Evolutionary conservation across 2,797 vertebrate species (phyloP).

Genomic region (Gobio occitaniae): DNA sequence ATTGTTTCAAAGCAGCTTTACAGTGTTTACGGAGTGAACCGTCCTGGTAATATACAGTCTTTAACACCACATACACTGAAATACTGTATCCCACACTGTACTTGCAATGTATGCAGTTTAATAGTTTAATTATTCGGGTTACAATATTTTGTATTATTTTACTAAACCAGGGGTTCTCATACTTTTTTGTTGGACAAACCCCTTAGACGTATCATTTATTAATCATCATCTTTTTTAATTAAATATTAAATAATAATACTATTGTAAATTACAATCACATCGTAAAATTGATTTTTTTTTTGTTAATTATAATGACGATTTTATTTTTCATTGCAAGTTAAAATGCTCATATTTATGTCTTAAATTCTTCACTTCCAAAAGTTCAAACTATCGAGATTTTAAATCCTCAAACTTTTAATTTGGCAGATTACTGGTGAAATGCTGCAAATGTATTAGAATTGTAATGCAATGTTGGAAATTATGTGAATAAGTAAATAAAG

Average conservation of each 20-base stretch:
- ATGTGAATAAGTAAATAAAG: neutral
- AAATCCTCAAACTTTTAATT: neutral
- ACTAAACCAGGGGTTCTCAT: neutral
- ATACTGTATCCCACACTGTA: neutral
- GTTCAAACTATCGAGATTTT: neutral
- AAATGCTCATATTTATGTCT: neutral
- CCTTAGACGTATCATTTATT: neutral
- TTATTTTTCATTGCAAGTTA: neutral
- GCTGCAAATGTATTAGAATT: neutral
- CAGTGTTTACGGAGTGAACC: neutral
- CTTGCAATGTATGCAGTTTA: neutral
- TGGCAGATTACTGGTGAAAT: neutral
- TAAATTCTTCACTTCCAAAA: neutral
- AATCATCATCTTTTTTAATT: too few relatives aligned
- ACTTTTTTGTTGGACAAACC: neutral
- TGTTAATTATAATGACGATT: neutral
- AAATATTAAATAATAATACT: neutral
- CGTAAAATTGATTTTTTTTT: neutral
- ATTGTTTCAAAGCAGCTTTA: too few relatives aligned
- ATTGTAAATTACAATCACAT: neutral
- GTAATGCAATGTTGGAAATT: neutral
- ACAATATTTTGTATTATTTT: neutral
- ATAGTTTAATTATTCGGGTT: neutral
- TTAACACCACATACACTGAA: neutral
- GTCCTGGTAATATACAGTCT: neutral